Evolutionary conservation across 2,113 vertebrate genomes (phyloP), one percentile per base, ranked within the genome.

Genomic region (Manacus vitellinus): DNA sequence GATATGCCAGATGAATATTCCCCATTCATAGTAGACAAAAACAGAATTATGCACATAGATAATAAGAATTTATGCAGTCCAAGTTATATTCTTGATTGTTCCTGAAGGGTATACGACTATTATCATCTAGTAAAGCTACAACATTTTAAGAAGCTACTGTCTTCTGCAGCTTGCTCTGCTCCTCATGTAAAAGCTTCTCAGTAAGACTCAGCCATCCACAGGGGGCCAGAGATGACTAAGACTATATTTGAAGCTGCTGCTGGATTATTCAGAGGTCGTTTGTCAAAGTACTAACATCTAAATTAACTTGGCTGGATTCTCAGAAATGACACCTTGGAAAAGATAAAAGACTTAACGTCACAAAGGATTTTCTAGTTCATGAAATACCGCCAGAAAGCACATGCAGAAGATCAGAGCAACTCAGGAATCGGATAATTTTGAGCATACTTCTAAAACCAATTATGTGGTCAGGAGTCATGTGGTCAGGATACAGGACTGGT

Each of bases 231-330:
- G 49, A 62, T 67, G n/a, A 46, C 56, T 51, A 56, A 77, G 13
- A 43, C 19, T 58, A 8, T 33, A 43, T 77, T 52, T 84, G 37
- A 81, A 94, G 41, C 6, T 67, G 21, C 63, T 63, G 18, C 35
- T 87, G 55, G 35, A 72, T 92, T 73, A 73, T 65, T 54, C 46
- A 49, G 47, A 85, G 72, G 17, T 30, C 56, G 9, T 74, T 81
- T 87, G 16, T 87, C 39, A 79, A 79, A 72, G 51, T 39, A 39
- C 17, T 65, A 74, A 49, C 58, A 76, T 21, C 21, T 90, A 66
- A 82, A 97, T 96, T 90, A 93, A 93, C 51, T 91, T 95, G 80
- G 89, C 91, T 94, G 78, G 54, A 92, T 94, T 97, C 92, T 94
- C 83, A 89, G 84, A 95, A 97, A 93, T 79, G 65, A 95, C 85